Evolutionary conservation across 2,113 vertebrate species (phyloP), one percentile per base, ranked within the genome.

Genomic region (Periophthalmodon schlosseri): DNA sequence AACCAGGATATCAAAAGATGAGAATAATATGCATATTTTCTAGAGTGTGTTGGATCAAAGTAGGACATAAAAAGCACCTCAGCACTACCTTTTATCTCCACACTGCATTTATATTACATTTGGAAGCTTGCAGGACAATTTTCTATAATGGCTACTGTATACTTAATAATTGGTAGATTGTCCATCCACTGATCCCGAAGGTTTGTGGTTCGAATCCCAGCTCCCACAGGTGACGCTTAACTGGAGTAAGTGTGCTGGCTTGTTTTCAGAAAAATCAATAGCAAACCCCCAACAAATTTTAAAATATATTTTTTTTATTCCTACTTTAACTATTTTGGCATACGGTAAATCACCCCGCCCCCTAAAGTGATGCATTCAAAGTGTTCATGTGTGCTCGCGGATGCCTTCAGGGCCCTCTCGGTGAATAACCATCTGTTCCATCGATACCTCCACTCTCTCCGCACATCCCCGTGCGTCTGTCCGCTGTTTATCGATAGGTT

Each of bases 401-500:
- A 67, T 20, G 47, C 63, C 63, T 65, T 39, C 63, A n/a, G 63
- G 63, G 34, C 20, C 24, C 34, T 44, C 18, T n/a, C 23, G 21
- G 15, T 8, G 21, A 46, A 69, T 65, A 15, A 57, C 44, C 58
- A 5, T 49, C 20, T 49, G 15, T 63, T 85, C 87, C 78, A 78
- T 80, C 77, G 76, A 76, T 85, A 82, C 75, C 23, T 66, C 58
- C 63, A 61, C 52, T 56, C 49, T 44, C 39, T 58, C n/a, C 72
- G 34, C 63, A 52, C 80, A 18, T 76, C 72, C 77, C 83, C 83
- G 80, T 77, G 86, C 82, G 84, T 87, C 86, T 63, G 75, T 85
- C 76, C 82, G 80, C 89, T 91, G 90, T 90, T 89, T 94, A 94
- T 94, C 93, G 81, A 94, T 94, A 94, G 94, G 94, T 94, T 94